phyloP scores from a whole-genome alignment of 53 echinoderm and acorn worm genomes.

The Paracentrotus lividus region DNA sequence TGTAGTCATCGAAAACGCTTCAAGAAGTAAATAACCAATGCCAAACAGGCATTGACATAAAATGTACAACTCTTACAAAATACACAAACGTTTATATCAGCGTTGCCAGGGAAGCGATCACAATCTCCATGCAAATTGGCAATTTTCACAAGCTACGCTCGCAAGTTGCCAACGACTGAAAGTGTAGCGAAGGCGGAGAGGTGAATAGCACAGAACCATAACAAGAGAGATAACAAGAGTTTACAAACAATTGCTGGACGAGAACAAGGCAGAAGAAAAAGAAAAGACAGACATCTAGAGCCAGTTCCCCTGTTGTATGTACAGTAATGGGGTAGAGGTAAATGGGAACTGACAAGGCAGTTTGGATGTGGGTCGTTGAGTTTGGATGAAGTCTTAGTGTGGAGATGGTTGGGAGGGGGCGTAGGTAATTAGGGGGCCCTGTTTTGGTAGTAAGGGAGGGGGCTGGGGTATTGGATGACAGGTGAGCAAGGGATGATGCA shows the following conservation, averaged over 20 bases:
- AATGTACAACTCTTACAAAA: constrained; percentile 29
- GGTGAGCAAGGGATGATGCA: constrained; percentile 11
- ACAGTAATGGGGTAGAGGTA: constrained; percentile 47
- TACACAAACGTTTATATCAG: constrained; percentile 19
- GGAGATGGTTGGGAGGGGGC: constrained; percentile 19
- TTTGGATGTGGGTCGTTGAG: constrained; percentile 1
- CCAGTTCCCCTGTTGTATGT: constrained; percentile 43
- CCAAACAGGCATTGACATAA: neutral
- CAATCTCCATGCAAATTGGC: constrained; percentile 29
- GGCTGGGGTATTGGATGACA: neutral
- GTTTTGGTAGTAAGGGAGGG: constrained; percentile 10
- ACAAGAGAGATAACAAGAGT: constrained; percentile 35
- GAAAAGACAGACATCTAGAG: neutral
- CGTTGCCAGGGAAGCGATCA: constrained; percentile 30
- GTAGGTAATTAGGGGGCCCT: constrained; percentile 16
- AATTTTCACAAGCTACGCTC: neutral
- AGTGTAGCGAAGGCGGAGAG: neutral
- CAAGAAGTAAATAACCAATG: neutral
- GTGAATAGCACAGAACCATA: constrained; percentile 12
- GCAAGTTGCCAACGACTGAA: neutral
- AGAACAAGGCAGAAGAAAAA: neutral
- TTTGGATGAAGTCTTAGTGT: neutral
- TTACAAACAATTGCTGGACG: neutral
- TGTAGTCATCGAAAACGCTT: neutral
- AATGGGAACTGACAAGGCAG: constrained; percentile 27